Conservation (phyloP, 2,888 invertebrate species). For the Erannis defoliaria region DNA sequence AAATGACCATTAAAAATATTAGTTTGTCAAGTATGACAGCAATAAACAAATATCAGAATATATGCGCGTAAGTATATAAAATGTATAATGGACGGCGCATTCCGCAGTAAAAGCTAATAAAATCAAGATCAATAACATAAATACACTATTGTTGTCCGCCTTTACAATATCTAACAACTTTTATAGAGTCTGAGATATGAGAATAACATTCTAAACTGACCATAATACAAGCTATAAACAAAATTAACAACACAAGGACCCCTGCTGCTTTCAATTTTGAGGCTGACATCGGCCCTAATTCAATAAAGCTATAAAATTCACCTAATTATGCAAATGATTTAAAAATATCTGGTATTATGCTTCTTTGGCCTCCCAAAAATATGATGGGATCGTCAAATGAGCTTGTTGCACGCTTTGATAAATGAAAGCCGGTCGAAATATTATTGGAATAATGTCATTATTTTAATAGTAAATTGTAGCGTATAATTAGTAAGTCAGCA, state of each 20-base stretch:
- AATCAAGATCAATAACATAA: slow-evolving; percentile 81
- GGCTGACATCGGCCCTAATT: slow-evolving; percentile 85
- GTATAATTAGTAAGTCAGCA: slow-evolving; percentile 63
- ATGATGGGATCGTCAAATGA: slow-evolving; percentile 75
- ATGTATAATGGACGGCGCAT: slow-evolving; percentile 48
- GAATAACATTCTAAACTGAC: slow-evolving; percentile 81
- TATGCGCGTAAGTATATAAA: slow-evolving; percentile 45
- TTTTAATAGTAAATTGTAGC: slow-evolving; percentile 67
- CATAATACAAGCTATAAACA: slow-evolving; percentile 85
- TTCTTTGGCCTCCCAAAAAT: slow-evolving; percentile 75
- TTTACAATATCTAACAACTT: slow-evolving; percentile 75
- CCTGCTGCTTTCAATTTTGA: slow-evolving; percentile 86
- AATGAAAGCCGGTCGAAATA: slow-evolving; percentile 61
- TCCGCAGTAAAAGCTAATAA: slow-evolving; percentile 64
- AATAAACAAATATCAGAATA: slow-evolving; percentile 49
- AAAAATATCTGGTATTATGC: slow-evolving; percentile 79
- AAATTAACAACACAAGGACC: slow-evolving; percentile 85
- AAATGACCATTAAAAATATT: slow-evolving; percentile 32
- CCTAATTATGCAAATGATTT: slow-evolving; percentile 86
- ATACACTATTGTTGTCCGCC: slow-evolving; percentile 78
- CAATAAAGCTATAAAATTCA: slow-evolving; percentile 87
- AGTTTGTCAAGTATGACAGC: slow-evolving; percentile 35
- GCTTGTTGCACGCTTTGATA: slow-evolving; percentile 72
- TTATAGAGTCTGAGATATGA: slow-evolving; percentile 79
- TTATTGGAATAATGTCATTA: slow-evolving; percentile 71